Evolutionary conservation across 2,888 invertebrate genomes (phyloP).

Genomic region (Melinaea menophilus): DNA sequence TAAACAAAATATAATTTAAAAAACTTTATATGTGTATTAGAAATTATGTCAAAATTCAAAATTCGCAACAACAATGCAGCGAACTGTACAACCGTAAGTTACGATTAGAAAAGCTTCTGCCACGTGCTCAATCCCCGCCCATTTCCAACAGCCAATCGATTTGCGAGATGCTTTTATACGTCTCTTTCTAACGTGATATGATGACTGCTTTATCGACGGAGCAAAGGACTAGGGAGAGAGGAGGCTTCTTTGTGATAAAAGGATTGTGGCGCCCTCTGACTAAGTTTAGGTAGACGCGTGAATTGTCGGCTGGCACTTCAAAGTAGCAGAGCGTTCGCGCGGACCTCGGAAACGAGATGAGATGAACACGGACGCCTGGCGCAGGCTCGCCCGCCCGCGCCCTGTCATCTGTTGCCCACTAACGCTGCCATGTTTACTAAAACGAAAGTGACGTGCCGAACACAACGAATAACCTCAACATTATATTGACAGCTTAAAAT

Average conservation of each 20-base stretch:
- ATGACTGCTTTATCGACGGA: slow-evolving; percentile 65
- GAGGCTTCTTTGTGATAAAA: slow-evolving; percentile 43
- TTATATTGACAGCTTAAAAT: slow-evolving; percentile 49
- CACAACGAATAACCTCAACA: slow-evolving; percentile 74
- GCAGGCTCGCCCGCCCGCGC: slow-evolving; percentile 72
- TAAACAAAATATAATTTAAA: no score
- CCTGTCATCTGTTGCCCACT: slow-evolving; percentile 72
- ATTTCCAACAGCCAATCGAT: slow-evolving; percentile 71
- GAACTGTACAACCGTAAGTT: slow-evolving; percentile 47
- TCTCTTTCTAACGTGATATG: slow-evolving; percentile 50
- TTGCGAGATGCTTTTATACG: slow-evolving; percentile 47
- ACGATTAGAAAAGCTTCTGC: slow-evolving; percentile 51
- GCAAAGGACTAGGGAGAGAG: slow-evolving; percentile 46
- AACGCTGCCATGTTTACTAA: slow-evolving; percentile 75
- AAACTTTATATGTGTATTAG: no score
- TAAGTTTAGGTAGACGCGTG: slow-evolving; percentile 34
- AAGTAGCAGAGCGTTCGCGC: slow-evolving; percentile 48
- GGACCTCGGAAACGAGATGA: slow-evolving; percentile 55
- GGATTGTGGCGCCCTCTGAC: slow-evolving; percentile 59
- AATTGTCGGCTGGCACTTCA: slow-evolving; percentile 47
- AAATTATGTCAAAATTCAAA: slow-evolving; percentile 38
- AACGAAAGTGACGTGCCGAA: slow-evolving; percentile 68
- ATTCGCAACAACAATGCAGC: slow-evolving; percentile 45
- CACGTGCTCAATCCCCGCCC: slow-evolving; percentile 73
- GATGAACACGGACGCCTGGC: slow-evolving; percentile 62